Percentiles rank a stretch among this genome's conserved stretches.
phyloP scores from a whole-genome alignment of 2,113 vertebrate species.

The Eira barbara region DNA sequence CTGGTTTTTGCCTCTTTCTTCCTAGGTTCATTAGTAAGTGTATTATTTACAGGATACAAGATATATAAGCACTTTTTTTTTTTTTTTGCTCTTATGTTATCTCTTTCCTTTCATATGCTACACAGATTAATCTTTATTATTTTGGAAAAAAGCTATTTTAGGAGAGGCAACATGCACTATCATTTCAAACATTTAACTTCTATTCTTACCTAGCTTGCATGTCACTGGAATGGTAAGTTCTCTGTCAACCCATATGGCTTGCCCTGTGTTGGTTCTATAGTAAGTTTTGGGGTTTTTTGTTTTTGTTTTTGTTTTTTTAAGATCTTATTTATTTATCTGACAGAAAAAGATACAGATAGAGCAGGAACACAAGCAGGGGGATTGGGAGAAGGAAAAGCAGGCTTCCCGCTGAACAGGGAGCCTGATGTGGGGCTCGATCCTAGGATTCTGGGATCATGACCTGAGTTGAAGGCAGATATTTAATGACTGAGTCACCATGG shows the following conservation, averaged over 20 bases:
- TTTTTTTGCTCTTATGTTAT: background rate
- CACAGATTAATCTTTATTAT: background rate
- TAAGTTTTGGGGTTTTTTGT: background rate
- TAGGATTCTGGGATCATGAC: too few species aligned
- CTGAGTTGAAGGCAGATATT: too few species aligned
- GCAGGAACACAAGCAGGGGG: too few species aligned
- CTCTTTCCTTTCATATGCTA: background rate
- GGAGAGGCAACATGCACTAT: background rate
- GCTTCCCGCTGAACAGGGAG: too few species aligned
- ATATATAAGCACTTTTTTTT: background rate
- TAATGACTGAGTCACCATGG: too few species aligned
- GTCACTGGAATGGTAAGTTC: background rate
- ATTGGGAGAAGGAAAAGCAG: too few species aligned
- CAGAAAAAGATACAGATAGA: too few species aligned
- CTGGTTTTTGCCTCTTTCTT: background rate
- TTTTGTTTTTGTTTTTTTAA: too few species aligned
- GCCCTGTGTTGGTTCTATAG: background rate
- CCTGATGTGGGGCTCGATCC: too few species aligned
- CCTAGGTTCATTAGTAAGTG: background rate
- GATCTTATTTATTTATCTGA: too few species aligned
- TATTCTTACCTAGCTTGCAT: background rate
- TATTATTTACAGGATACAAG: background rate
- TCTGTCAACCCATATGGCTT: background rate
- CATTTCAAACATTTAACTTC: background rate
- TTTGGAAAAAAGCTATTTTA: background rate